Conservation (phyloP, 2,888 invertebrate genomes). For the Orchesellides sinensis region DNA sequence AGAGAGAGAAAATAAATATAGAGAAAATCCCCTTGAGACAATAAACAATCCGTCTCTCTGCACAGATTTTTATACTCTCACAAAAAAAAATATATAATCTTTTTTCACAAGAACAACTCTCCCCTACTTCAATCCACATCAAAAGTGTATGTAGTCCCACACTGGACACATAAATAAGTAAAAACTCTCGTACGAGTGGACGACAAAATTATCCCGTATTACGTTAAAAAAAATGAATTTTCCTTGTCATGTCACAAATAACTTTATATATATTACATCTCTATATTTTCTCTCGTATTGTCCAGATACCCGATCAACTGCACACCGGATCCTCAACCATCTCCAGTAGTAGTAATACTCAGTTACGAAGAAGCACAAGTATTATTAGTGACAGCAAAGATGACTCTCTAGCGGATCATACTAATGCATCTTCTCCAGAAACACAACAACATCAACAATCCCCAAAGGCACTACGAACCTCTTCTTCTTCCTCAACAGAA, state of each 20-base stretch:
- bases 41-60: constrained; percentile 34
- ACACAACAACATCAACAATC: not conserved
- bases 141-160: not conserved
- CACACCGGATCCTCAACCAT: not conserved
- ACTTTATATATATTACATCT: not conserved
- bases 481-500: too few species aligned
- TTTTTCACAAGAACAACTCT: not conserved
- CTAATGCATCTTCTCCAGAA: constrained; percentile 11
- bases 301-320: not conserved
- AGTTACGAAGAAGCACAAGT: not conserved
- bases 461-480: too few species aligned
- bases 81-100: not conserved
- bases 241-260: not conserved
- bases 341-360: not conserved
- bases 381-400: constrained; percentile 15
- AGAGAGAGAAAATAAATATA: not conserved
- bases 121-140: not conserved
- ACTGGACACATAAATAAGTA: not conserved
- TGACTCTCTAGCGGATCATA: constrained; percentile 28
- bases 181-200: too few species aligned
- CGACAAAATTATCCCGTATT: not conserved
- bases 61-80: constrained; percentile 7
- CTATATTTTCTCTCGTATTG: not conserved
- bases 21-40: constrained; percentile 21
- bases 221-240: constrained; percentile 21